phyloP scores from a whole-genome alignment of 1,140 invertebrate species.

The honey bee (Apis mellifera) region DNA sequence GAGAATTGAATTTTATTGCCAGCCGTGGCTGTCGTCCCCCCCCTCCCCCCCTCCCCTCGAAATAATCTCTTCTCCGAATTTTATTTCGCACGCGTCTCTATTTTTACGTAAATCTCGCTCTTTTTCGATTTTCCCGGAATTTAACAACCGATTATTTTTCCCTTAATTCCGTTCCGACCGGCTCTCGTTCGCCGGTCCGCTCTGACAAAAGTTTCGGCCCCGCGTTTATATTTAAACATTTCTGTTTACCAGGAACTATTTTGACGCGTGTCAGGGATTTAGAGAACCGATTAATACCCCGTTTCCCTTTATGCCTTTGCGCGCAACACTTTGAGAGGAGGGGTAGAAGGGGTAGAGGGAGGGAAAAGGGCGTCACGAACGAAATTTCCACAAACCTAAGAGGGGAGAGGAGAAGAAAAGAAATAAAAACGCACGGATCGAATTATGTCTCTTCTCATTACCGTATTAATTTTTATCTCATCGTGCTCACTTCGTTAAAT shows the following conservation, averaged over 20 bases:
- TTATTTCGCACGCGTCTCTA: not conserved
- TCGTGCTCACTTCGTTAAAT: not conserved
- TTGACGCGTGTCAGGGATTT: slow-evolving; percentile 52
- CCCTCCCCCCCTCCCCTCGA: not conserved
- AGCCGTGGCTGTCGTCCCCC: not conserved
- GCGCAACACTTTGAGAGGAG: slow-evolving; percentile 15
- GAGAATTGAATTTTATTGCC: slow-evolving; percentile 4
- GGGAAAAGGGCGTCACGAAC: slow-evolving; percentile 12
- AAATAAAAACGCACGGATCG: too few relatives aligned
- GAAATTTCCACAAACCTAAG: not conserved
- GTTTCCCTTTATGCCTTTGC: slow-evolving; percentile 18
- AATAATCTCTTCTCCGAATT: not conserved
- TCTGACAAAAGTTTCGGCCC: slow-evolving; percentile 46
- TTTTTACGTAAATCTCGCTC: not conserved
- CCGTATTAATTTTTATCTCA: not conserved
- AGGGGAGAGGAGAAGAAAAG: too few relatives aligned
- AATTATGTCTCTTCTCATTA: not conserved
- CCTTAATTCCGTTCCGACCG: slow-evolving; percentile 11
- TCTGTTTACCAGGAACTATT: slow-evolving; percentile 65
- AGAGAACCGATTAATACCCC: slow-evolving; percentile 29
- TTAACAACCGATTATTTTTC: slow-evolving; percentile 1
- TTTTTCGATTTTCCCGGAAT: slow-evolving; percentile 14
- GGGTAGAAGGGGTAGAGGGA: not conserved
- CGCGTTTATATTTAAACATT: slow-evolving; percentile 64
- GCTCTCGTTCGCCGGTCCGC: slow-evolving; percentile 49